Evolutionary conservation across 2,797 vertebrate genomes (phyloP).

Genomic region (Percopsis omiscomaycus): DNA sequence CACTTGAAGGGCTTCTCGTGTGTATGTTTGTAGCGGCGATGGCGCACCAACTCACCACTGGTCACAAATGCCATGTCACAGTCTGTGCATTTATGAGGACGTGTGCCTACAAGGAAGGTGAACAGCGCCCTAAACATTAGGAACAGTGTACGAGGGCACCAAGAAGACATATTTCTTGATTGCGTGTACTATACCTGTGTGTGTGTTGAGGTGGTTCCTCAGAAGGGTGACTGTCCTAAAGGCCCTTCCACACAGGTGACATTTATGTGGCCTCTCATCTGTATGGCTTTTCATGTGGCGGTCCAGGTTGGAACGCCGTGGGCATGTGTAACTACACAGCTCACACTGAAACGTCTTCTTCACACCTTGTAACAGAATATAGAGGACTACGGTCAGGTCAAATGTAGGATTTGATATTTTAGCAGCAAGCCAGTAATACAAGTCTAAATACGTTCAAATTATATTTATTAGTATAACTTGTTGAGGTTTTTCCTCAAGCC

Average conservation of each 20-base stretch:
- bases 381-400: not conserved
- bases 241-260: conserved; percentile 95
- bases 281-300: conserved; percentile 98
- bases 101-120: conserved; percentile 79
- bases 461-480: not conserved
- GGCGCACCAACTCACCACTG: conserved; percentile 93
- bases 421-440: no score
- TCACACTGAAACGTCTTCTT: conserved; percentile 98
- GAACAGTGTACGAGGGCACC: not conserved
- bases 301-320: conserved; percentile 92
- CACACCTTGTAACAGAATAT: conserved; percentile 77
- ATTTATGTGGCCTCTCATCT: conserved; percentile 96
- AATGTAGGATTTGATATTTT: not conserved
- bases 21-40: conserved; percentile 96
- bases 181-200: conserved; percentile 83
- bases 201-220: conserved; percentile 97
- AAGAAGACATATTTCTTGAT: not conserved
- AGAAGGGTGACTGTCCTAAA: conserved; percentile 97
- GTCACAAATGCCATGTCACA: conserved; percentile 99
- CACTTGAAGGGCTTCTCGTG: conserved; percentile 98
- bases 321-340: conserved; percentile 95
- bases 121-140: not conserved
- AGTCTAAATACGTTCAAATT: not conserved
- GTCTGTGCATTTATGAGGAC: conserved; percentile 95
- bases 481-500: no score